These are phyloP conservation scores for Mesocentrotus franciscanus DNA, from an alignment of 53 echinoderm and acorn worm species.

Conservation along the genomic window DNA sequence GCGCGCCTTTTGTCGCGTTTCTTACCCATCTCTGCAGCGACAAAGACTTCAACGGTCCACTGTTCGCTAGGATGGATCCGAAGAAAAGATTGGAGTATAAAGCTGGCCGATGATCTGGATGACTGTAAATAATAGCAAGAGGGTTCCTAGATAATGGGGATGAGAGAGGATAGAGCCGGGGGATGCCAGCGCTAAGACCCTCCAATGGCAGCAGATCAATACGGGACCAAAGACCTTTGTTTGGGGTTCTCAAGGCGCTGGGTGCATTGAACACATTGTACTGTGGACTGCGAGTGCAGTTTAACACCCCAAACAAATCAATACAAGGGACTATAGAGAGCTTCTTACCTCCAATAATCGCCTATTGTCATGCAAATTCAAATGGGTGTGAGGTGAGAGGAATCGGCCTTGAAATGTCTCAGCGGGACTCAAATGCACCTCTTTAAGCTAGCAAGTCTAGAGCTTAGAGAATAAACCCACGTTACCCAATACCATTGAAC, in stretches of 20 bases:
- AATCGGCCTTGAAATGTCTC: conserved; percentile 42
- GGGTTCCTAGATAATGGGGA: conserved; percentile 15
- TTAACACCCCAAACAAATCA: conserved; percentile 58
- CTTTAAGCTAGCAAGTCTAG: background rate
- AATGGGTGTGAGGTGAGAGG: conserved; percentile 9
- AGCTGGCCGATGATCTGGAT: background rate
- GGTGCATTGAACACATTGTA: conserved; percentile 40
- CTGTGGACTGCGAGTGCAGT: conserved; percentile 13
- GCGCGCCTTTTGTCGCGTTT: conserved; percentile 22
- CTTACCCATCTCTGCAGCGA: background rate
- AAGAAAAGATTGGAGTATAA: conserved; percentile 29
- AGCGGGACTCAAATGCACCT: conserved; percentile 20
- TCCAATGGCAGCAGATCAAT: conserved; percentile 25
- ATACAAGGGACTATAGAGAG: conserved; percentile 27
- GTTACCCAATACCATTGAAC: background rate
- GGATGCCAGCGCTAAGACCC: conserved; percentile 28
- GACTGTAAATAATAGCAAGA: background rate
- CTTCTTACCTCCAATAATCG: background rate
- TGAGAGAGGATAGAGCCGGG: background rate
- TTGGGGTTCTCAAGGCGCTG: background rate
- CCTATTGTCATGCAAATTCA: conserved; percentile 33
- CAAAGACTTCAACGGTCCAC: background rate
- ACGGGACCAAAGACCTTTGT: conserved; percentile 41
- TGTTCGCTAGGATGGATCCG: background rate
- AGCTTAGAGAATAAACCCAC: background rate